Evolutionary conservation across 2,113 vertebrate genomes (phyloP), one percentile per base, ranked within the genome.

Genomic region (Sus scrofa): DNA sequence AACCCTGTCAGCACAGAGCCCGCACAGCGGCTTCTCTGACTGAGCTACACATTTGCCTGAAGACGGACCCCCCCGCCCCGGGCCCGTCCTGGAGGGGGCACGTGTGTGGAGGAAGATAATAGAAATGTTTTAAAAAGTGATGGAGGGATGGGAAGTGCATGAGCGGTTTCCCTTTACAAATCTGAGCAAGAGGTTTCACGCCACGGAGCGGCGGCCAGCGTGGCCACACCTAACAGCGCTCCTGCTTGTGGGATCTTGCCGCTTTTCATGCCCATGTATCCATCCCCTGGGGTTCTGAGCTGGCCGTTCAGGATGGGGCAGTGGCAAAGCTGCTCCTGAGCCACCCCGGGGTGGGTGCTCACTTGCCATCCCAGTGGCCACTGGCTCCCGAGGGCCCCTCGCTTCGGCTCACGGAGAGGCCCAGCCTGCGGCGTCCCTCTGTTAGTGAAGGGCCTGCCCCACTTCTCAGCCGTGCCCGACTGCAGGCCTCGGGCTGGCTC

Each of bases 181-280:
- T 4, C 24, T 16, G 20, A 26, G 56, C 34, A 1, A 0, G 1
- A n/a, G 16, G 6, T 2, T 50, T 27, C 16, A 3, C 20, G 18
- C 32, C 22, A 9, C 0, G 1, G 4, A 24, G 65, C 2, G 0
- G 5, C 0, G 18, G 9, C 11, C 79, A 14, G 34, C 0, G 0
- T 15, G 32, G 77, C 44, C 63, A 7, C 24, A 12, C 52, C 26
- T 37, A 0, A 2, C 4, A 2, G 52, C 44, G 4, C 68, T 8
- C 37, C 11, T 14, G 0, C 2, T 56, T 0, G 7, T 7, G 32
- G 22, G 20, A 18, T 20, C 3, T 2, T 6, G 2, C 5, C 34
- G n/a, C 63, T 37, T 10, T 19, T 14, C 44, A 16, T 18, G 15
- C 39, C 44, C 7, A 6, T 60, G 2, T 27, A 2, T 2, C 44